A percentile compares a stretch with the other conserved stretches of the same genome.
Conservation (phyloP, 2,113 vertebrate species). For the Epinephelus lanceolatus region DNA sequence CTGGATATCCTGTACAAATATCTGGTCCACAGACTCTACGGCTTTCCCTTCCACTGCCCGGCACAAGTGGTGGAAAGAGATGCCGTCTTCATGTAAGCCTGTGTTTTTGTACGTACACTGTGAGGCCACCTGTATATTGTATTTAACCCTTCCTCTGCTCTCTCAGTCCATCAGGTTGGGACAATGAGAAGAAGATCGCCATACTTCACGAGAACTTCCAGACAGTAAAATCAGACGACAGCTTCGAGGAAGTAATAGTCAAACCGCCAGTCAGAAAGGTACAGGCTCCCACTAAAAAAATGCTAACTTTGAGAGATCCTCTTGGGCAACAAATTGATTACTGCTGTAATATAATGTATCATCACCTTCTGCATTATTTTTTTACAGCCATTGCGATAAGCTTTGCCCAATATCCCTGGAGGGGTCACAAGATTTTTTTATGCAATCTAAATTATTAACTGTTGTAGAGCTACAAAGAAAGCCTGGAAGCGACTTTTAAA, state of each 20-base stretch:
- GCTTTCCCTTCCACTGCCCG: slow-evolving; percentile 93
- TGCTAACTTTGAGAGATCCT: background rate
- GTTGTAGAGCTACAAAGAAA: background rate
- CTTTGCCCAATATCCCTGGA: background rate
- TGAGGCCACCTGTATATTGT: background rate
- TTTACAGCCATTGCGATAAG: background rate
- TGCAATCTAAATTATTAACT: slow-evolving; percentile 2
- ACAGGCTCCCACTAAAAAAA: slow-evolving; percentile 25
- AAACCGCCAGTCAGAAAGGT: slow-evolving; percentile 98
- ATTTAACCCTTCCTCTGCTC: slow-evolving; percentile 38
- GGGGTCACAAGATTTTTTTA: slow-evolving; percentile 2
- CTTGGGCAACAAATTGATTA: slow-evolving; percentile 1
- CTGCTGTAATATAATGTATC: background rate
- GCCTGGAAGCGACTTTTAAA: background rate
- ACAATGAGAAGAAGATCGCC: slow-evolving; percentile 99
- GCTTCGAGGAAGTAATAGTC: slow-evolving; percentile 95
- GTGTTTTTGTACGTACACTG: background rate
- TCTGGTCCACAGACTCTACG: slow-evolving; percentile 96
- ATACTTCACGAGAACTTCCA: slow-evolving; percentile 98
- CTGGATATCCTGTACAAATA: slow-evolving; percentile 99
- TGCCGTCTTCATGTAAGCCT: slow-evolving; percentile 95
- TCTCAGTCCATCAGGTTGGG: slow-evolving; percentile 97
- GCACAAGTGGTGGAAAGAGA: slow-evolving; percentile 98
- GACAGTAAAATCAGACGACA: slow-evolving; percentile 93
- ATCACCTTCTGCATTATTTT: background rate